These are phyloP conservation scores for Bolinopsis microptera DNA, from an alignment of 37 sponge, comb jelly and placozoan species.

Conservation along the genomic window DNA sequence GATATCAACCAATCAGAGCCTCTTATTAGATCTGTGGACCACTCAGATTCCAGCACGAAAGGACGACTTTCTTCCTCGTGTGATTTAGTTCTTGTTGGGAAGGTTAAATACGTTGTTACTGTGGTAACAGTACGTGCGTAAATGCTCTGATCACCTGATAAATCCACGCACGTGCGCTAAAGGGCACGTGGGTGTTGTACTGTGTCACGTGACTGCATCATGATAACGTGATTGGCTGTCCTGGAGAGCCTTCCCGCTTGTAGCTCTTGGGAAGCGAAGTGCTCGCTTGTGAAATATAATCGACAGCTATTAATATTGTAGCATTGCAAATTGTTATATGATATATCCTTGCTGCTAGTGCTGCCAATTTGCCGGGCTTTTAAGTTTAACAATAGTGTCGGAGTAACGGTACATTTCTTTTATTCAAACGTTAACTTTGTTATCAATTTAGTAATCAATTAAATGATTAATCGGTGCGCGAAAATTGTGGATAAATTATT, in stretches of 20 bases:
- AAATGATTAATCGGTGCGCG: too few species aligned
- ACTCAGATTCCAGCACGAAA: background rate
- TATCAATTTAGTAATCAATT: too few species aligned
- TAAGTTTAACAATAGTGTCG: too few species aligned
- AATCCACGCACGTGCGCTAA: background rate
- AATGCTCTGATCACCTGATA: background rate
- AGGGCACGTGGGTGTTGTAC: background rate
- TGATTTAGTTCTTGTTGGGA: background rate
- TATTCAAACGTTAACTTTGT: too few species aligned
- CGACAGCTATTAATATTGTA: background rate
- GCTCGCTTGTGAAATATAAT: background rate
- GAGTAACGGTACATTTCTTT: too few species aligned
- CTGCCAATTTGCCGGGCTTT: too few species aligned
- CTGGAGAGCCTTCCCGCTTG: background rate
- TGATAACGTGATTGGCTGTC: background rate
- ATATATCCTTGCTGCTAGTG: too few species aligned
- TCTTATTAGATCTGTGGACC: background rate
- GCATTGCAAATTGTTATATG: too few species aligned
- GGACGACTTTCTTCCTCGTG: background rate
- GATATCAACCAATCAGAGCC: background rate
- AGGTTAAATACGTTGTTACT: background rate
- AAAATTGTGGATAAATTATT: too few species aligned
- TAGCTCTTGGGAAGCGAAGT: background rate
- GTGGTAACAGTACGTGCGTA: background rate
- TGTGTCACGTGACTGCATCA: background rate